These are phyloP conservation scores for Tetraneura akinire DNA, from an alignment of 1,140 invertebrate species.

Conservation along the genomic window DNA sequence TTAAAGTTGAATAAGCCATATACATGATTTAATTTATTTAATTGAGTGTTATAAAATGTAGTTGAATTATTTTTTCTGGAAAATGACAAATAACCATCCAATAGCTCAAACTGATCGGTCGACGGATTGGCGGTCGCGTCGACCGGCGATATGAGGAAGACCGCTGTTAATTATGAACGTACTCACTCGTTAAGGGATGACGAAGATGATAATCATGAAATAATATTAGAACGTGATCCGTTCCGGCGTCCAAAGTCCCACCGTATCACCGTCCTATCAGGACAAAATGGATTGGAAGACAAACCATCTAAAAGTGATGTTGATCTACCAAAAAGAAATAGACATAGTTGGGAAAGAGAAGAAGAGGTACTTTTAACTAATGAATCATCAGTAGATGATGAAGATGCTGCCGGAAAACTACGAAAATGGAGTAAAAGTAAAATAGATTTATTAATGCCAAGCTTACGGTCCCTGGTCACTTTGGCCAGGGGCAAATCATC, in stretches of 20 bases:
- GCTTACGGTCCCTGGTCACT: conserved; percentile 53
- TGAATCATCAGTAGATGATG: conserved; percentile 23
- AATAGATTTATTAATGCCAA: conserved; percentile 53
- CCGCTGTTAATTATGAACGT: conserved; percentile 43
- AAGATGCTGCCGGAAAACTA: conserved; percentile 47
- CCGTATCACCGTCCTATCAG: conserved; percentile 23
- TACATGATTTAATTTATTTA: not conserved
- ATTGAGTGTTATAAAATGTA: conserved; percentile 32
- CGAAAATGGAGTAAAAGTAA: conserved; percentile 52
- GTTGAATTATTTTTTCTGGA: conserved; percentile 21
- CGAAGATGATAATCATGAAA: conserved; percentile 29
- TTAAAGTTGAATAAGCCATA: conserved; percentile 13
- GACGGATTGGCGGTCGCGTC: conserved; percentile 50
- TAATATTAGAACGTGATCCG: conserved; percentile 47
- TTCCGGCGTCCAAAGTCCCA: conserved; percentile 36
- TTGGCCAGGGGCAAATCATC: conserved; percentile 53
- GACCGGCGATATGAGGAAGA: conserved; percentile 47
- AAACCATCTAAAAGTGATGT: conserved; percentile 42
- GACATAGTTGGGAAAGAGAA: conserved; percentile 36
- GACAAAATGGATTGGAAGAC: conserved; percentile 48
- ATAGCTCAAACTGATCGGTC: conserved; percentile 46
- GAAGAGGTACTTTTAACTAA: conserved; percentile 42
- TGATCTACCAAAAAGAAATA: conserved; percentile 26
- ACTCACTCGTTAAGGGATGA: conserved; percentile 40
- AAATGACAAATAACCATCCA: conserved; percentile 39